Conservation (phyloP, 92 coral and sea anemone species). For the Palythoa grandiflora region DNA sequence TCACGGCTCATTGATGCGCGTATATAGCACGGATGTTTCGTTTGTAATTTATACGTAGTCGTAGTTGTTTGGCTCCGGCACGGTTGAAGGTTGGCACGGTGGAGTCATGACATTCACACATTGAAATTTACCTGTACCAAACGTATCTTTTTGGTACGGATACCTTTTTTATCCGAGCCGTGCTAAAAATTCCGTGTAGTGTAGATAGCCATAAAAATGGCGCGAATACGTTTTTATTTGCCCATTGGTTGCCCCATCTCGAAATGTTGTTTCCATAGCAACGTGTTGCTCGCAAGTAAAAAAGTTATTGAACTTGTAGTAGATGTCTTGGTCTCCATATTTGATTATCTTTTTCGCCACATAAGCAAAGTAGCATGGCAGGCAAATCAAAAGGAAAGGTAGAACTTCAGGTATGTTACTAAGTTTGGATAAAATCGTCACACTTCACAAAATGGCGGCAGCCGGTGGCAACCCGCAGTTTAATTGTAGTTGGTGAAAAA, state of each 20-base stretch:
- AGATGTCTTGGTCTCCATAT: neutral
- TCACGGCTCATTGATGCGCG: no score
- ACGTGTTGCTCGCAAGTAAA: neutral
- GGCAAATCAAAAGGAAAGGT: conserved; percentile 80
- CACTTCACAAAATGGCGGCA: neutral
- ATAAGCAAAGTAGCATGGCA: conserved; percentile 16
- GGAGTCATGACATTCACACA: no score
- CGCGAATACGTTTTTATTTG: neutral
- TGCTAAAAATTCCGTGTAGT: no score
- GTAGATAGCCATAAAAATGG: no score
- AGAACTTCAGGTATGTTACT: conserved; percentile 78
- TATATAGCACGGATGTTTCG: no score
- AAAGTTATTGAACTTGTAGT: neutral
- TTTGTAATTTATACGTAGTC: no score
- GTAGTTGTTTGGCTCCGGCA: no score
- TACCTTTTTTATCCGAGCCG: no score
- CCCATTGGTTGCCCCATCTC: neutral
- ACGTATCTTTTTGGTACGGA: no score
- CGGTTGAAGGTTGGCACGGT: no score
- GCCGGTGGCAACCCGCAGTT: neutral
- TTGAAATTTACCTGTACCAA: no score
- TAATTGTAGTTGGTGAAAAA: no score
- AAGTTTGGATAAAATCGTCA: conserved; percentile 25
- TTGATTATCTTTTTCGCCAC: neutral
- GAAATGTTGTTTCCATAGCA: conserved; percentile 28